Percentiles rank a stretch among this genome's conserved stretches.
phyloP scores from a whole-genome alignment of 2,888 invertebrate genomes.

The Trypoxylon attenuatum region DNA sequence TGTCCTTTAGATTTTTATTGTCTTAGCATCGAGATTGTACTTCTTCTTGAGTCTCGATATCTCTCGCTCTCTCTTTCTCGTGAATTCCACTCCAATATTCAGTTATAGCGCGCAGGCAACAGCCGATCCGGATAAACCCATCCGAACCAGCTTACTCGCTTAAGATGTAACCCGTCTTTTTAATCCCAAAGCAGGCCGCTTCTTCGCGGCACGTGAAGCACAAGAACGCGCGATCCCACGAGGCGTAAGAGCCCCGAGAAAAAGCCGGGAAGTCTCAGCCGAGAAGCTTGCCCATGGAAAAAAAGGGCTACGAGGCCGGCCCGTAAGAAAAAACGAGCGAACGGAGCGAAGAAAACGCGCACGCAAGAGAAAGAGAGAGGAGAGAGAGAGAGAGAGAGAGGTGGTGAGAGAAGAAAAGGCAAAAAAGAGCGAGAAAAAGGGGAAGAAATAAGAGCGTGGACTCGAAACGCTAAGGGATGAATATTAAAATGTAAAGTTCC shows the following conservation, averaged over 20 bases:
- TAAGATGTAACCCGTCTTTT: constrained; percentile 13
- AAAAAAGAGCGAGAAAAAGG: neutral
- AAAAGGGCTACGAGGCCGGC: neutral
- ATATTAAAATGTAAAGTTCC: constrained; percentile 69
- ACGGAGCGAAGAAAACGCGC: constrained; percentile 4
- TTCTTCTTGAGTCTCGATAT: too few relatives aligned
- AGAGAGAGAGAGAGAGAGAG: constrained; percentile 9
- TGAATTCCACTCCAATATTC: too few relatives aligned
- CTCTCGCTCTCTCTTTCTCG: too few relatives aligned
- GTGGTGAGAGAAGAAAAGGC: neutral
- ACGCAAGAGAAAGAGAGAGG: neutral
- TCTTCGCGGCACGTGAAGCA: constrained; percentile 5
- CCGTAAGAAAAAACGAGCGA: neutral
- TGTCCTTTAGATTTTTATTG: too few relatives aligned
- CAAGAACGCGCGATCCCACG: constrained; percentile 13
- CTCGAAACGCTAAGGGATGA: constrained; percentile 57
- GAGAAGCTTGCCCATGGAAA: neutral
- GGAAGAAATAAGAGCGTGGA: neutral
- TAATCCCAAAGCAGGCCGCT: constrained; percentile 7
- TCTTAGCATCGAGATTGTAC: too few relatives aligned
- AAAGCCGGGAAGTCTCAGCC: neutral
- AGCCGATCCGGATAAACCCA: constrained; percentile 1
- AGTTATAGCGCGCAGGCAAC: too few relatives aligned
- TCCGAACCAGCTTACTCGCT: constrained; percentile 1
- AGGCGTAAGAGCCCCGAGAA: constrained; percentile 17